Evolutionary conservation across 1,140 invertebrate genomes (phyloP), one percentile per base, ranked within the genome.

Genomic region (Ips nitidus): DNA sequence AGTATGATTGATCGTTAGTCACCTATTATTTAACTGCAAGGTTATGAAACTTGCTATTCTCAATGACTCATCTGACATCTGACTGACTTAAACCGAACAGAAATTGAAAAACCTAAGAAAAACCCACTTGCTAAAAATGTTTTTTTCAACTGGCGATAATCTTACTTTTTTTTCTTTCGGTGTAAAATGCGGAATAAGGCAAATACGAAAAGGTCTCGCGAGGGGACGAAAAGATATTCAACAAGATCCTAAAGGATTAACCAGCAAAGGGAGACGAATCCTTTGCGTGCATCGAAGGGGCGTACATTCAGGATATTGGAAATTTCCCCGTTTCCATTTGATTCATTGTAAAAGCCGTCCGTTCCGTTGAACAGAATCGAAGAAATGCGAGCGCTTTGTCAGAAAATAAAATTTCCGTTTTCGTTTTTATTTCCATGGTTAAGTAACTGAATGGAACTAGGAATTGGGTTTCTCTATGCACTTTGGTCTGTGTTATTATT

Each of bases 261-360:
- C 36, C 45, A 45, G 66, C 55, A 60, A 68, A 60, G 50, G 53
- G 45, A 41, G 45, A 52, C 38, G 65, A 68, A 52, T 61, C 55
- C 41, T 66, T 58, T 59, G 65, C 56, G 42, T 66, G 65, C 52
- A 50, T 47, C 47, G 42, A 67, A 67, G 60, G 57, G 66, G 66
- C 43, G 66, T 52, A 40, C 66, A 68, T 68, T 68, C 66, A 60
- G 66, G 66, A 68, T 68, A 68, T 68, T 68, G 66, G 66, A 68
- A 68, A 68, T 68, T 68, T 68, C 66, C 66, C 65, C 42, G 39
- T 60, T 60, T 59, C 65, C 66, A 68, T 68, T 68, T 68, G 57
- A 60, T 68, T 68, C 57, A 60, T 68, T 68, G 66, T 68, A 52
- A 60, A 53, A 68, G 57, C 39, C 64, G 64, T 58, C 45, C 41